phyloP scores from a whole-genome alignment of 2,888 invertebrate genomes.

The Ochropacha duplaris region DNA sequence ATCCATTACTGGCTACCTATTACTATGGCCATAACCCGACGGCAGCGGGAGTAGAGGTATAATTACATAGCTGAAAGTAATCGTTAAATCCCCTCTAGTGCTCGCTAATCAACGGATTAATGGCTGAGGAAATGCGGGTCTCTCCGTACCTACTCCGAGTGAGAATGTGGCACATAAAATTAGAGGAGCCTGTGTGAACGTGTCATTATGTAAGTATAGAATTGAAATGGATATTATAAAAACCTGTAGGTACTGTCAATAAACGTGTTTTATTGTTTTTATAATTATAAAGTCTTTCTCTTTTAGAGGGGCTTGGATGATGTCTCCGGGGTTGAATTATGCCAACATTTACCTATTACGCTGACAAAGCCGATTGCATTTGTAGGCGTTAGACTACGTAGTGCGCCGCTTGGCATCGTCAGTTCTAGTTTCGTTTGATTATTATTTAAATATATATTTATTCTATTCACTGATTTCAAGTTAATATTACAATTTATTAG shows the following conservation, averaged over 20 bases:
- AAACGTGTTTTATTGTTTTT: background rate
- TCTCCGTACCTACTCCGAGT: conserved; percentile 13
- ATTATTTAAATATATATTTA: too few species aligned
- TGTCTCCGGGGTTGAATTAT: background rate
- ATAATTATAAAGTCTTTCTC: background rate
- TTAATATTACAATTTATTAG: too few species aligned
- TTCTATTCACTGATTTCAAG: too few species aligned
- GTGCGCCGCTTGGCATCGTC: too few species aligned
- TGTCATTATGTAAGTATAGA: background rate
- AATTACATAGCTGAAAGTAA: conserved; percentile 66
- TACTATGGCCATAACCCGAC: conserved; percentile 43
- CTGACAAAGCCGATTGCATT: too few species aligned
- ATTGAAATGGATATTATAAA: background rate
- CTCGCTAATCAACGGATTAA: conserved; percentile 67
- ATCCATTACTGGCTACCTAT: conserved; percentile 59
- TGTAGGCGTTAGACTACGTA: too few species aligned
- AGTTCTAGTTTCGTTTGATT: too few species aligned
- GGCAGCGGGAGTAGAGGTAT: conserved; percentile 40
- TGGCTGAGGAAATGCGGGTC: conserved; percentile 48
- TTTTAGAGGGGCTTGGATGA: background rate
- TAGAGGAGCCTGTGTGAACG: background rate
- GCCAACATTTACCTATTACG: too few species aligned
- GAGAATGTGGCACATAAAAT: background rate
- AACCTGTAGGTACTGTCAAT: background rate
- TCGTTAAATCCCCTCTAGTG: conserved; percentile 63